A percentile compares a stretch with the other conserved stretches of the same genome.
phyloP scores from a whole-genome alignment of 2,113 vertebrate species.

The Andinoacara biseriatus region DNA sequence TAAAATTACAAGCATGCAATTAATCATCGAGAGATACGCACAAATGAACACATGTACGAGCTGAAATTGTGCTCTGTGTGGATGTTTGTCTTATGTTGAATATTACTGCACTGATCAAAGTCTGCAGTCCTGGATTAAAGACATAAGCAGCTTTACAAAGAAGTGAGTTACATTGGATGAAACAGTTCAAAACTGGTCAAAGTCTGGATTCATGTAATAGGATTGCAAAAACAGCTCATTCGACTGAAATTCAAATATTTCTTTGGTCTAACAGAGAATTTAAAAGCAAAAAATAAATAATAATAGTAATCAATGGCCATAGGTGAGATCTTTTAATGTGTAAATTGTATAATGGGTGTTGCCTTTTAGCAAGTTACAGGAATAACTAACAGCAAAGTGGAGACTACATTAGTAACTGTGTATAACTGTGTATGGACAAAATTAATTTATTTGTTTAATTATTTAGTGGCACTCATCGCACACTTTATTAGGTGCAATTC shows the following conservation, averaged over 20 bases:
- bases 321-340: too few species aligned
- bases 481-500: too few species aligned
- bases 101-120: constrained; percentile 35
- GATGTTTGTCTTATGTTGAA: not conserved
- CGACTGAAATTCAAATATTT: not conserved
- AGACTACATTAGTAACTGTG: too few species aligned
- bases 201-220: not conserved
- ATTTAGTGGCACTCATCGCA: too few species aligned
- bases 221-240: not conserved
- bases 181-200: not conserved
- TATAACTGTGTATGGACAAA: too few species aligned
- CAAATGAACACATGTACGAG: not conserved
- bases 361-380: too few species aligned
- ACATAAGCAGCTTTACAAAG: constrained; percentile 29
- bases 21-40: not conserved
- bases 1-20: not conserved
- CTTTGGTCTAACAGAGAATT: too few species aligned
- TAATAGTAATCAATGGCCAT: not conserved
- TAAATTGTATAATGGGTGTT: too few species aligned
- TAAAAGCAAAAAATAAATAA: too few species aligned
- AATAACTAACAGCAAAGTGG: too few species aligned
- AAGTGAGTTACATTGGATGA: not conserved
- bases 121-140: not conserved
- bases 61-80: constrained; percentile 3
- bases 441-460: too few species aligned